A percentile compares a stretch with the other conserved stretches of the same genome.
phyloP scores from a whole-genome alignment of 2,797 vertebrate species.

The Takifugu ocellatus region DNA sequence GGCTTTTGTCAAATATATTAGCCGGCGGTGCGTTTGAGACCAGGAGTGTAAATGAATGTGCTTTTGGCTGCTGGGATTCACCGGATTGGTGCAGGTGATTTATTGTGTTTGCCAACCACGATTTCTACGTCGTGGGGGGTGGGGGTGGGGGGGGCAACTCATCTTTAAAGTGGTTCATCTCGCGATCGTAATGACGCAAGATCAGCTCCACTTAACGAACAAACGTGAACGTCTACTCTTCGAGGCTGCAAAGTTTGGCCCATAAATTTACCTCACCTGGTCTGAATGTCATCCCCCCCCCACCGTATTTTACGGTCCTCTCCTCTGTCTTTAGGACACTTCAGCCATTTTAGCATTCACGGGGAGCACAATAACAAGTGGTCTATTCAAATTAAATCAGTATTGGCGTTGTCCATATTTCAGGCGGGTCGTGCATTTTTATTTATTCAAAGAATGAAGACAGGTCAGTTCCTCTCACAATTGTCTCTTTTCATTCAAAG shows the following conservation, averaged over 20 bases:
- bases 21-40: slow-evolving; percentile 49
- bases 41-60: slow-evolving; percentile 56
- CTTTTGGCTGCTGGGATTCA: slow-evolving; percentile 49
- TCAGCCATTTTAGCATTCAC: slow-evolving; percentile 65
- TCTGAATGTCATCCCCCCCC: no score
- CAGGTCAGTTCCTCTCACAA: slow-evolving; percentile 76
- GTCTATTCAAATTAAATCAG: slow-evolving; percentile 82
- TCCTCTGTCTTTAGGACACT: slow-evolving; percentile 44
- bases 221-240: slow-evolving; percentile 15
- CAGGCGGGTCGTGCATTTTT: slow-evolving; percentile 77
- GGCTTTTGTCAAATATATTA: slow-evolving; percentile 69
- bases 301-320: slow-evolving; percentile 41
- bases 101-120: slow-evolving; percentile 61
- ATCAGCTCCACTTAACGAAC: slow-evolving; percentile 21
- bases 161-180: slow-evolving; percentile 57
- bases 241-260: slow-evolving; percentile 20
- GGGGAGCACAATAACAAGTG: slow-evolving; percentile 73
- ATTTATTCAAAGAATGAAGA: slow-evolving; percentile 80
- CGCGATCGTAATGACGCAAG: slow-evolving; percentile 43
- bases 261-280: slow-evolving; percentile 36
- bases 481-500: slow-evolving; percentile 80
- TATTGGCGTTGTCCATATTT: slow-evolving; percentile 81
- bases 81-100: slow-evolving; percentile 57
- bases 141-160: slow-evolving; percentile 32
- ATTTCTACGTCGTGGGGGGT: slow-evolving; percentile 47